Evolutionary conservation across 2,888 invertebrate species (phyloP).

Genomic region (Rhagonycha lutea): DNA sequence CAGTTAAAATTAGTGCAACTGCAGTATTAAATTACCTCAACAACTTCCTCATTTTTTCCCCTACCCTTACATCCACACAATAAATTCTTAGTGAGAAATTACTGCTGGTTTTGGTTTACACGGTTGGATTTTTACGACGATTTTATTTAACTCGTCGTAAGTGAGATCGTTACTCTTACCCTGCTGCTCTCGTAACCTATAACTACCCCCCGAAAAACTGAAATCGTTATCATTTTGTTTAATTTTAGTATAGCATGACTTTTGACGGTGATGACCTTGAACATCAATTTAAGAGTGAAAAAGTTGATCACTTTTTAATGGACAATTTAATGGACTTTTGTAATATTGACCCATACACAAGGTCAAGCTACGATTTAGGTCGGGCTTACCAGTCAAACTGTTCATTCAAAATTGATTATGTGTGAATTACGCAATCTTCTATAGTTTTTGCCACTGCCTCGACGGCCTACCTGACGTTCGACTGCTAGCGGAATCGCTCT

Average conservation of each 20-base stretch:
- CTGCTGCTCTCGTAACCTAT: background rate
- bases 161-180: background rate
- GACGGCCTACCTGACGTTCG: no score
- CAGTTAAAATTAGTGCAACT: slow-evolving; percentile 20
- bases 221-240: background rate
- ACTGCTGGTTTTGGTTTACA: background rate
- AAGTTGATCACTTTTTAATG: background rate
- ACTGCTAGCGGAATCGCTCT: no score
- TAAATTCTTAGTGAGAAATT: background rate
- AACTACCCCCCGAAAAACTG: background rate
- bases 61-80: background rate
- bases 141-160: background rate
- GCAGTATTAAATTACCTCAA: slow-evolving; percentile 18
- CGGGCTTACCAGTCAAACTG: no score
- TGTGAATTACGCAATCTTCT: no score
- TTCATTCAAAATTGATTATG: no score
- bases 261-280: background rate
- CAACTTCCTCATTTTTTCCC: background rate
- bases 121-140: background rate
- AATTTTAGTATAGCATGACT: background rate
- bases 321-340: background rate
- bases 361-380: no score
- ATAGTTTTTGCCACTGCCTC: no score
- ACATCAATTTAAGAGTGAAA: background rate
- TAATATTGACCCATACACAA: no score